Evolutionary conservation across 2,797 vertebrate genomes (phyloP).

Genomic region (Aphelocoma californica): DNA sequence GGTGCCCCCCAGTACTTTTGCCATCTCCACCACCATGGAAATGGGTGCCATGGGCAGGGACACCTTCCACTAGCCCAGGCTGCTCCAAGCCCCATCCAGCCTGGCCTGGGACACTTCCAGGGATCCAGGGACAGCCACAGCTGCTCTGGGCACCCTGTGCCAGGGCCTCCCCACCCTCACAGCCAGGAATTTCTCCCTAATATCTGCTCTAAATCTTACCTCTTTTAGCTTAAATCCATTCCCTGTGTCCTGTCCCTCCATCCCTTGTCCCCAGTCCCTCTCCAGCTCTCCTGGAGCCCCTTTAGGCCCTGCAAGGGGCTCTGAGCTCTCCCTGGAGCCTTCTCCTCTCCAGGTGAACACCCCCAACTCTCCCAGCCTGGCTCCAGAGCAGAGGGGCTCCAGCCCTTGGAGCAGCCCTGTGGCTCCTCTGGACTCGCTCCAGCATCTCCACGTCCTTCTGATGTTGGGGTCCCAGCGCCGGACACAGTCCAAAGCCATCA

Average conservation of each 20-base stretch:
- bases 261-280: no score
- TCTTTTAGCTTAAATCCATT: no score
- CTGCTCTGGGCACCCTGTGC: no score
- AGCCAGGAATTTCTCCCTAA: no score
- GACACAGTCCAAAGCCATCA: neutral
- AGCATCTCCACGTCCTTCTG: neutral
- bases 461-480: neutral
- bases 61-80: fast-evolving
- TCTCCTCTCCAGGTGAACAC: fast-evolving
- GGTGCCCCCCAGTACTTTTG: neutral
- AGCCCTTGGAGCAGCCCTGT: neutral
- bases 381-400: neutral
- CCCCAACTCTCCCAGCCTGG: neutral
- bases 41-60: neutral
- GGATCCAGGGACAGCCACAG: neutral
- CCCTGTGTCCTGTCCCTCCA: no score
- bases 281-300: no score
- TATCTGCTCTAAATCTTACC: no score
- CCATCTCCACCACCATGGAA: neutral
- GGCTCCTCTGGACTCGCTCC: neutral
- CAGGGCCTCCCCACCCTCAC: no score
- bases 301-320: no score
- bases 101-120: fast-evolving
- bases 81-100: fast-evolving
- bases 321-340: neutral